phyloP scores from a whole-genome alignment of 53 echinoderm and acorn worm species.

The Hippasteria phrygiana region DNA sequence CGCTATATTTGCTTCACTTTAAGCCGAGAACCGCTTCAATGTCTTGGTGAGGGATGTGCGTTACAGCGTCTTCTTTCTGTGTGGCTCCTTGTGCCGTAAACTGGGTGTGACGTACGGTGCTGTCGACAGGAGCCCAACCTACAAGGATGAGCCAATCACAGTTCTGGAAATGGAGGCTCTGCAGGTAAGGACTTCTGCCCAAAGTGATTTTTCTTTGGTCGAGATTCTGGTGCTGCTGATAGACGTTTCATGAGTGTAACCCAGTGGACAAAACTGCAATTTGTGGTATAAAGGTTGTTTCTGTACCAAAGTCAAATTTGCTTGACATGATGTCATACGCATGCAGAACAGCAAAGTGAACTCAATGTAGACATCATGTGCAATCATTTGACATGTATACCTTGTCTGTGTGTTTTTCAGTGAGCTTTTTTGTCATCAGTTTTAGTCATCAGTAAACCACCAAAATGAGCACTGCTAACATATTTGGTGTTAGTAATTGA shows the following conservation, averaged over 20 bases:
- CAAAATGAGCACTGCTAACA: too few species aligned
- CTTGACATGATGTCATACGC: neutral
- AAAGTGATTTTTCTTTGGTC: too few species aligned
- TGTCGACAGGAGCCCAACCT: constrained; percentile 86
- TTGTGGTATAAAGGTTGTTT: neutral
- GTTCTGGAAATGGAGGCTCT: constrained; percentile 93
- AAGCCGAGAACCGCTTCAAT: constrained; percentile 86
- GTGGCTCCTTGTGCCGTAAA: constrained; percentile 89
- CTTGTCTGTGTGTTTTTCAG: too few species aligned
- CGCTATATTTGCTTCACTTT: neutral
- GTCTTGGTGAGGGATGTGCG: constrained; percentile 84
- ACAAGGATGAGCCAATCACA: constrained; percentile 91
- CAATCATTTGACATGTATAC: too few species aligned
- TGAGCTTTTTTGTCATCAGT: too few species aligned
- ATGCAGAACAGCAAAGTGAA: neutral
- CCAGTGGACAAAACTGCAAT: too few species aligned
- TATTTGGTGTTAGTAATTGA: too few species aligned
- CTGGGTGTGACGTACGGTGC: constrained; percentile 92
- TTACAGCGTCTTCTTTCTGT: constrained; percentile 94
- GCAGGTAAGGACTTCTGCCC: constrained; percentile 76
- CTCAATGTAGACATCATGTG: neutral
- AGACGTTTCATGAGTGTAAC: too few species aligned
- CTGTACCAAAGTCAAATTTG: neutral
- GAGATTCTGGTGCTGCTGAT: too few species aligned
- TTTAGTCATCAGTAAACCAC: too few species aligned